Evolutionary conservation across 2,888 invertebrate genomes (phyloP), one percentile per base, ranked within the genome.

Genomic region (Nezara viridula): DNA sequence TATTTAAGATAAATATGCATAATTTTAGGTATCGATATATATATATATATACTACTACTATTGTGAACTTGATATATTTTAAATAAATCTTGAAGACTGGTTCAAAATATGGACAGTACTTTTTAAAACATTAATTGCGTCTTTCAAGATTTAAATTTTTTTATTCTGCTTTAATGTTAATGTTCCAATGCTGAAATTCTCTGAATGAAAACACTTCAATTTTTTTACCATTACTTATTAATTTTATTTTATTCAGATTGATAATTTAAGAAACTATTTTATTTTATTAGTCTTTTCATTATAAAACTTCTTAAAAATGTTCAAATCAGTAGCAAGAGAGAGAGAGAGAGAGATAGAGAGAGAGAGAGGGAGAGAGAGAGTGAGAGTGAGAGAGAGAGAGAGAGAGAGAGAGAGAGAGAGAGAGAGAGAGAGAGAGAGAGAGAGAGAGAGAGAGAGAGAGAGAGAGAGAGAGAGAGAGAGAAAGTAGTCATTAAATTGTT

Each of bases 11-110:
- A 87, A n/a, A 12, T 55, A 37, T 81, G 44, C 44, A 81, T 81
- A 44, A 12, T 81, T 81, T 81, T 81, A 81, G 14, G 12, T 24
- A 81, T 81, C 44, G 40, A 44, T 81, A 81, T 44, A 81, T 81
- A 40, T 77, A 24, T 5, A n/a, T 44, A 44, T n/a, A 44, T 81
- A 44, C 10, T 10, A 44, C n/a, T 40, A 40, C 6, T 1, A 40
- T 24, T 0, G 21, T 40, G 40, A 2, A 77, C 44, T 81, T 81
- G 44, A 12, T 81, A 44, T n/a, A 81, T 81, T 44, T 81, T 81
- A 37, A 81, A 81, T 81, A 44, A 44, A 81, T 81, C 44, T 81
- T 81, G n/a, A 81, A 81, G 81, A 81, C 81, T 40, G 81, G 81
- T 81, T 81, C 81, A 81, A 81, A 81, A 81, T n/a, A 44, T 44